Conservation (phyloP, 37 sponge, comb jelly and placozoan genomes). For the Corticium candelabrum region DNA sequence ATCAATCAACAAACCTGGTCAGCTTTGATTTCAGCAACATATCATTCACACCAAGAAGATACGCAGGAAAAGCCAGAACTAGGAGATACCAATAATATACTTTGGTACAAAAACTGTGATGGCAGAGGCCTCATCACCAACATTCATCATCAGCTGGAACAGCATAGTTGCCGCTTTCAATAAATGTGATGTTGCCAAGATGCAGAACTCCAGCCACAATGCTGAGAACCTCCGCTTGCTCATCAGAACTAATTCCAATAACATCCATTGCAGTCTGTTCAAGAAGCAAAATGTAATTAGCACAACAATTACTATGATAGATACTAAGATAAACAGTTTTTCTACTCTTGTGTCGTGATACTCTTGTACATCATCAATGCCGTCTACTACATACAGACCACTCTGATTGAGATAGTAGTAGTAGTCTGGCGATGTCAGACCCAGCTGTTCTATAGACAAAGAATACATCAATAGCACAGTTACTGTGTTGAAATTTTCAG, state of each 20-base stretch:
- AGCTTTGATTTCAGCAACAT: slow-evolving; percentile 59
- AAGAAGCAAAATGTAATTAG: neutral
- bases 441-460: slow-evolving; percentile 51
- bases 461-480: too few species aligned
- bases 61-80: slow-evolving; percentile 93
- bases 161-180: slow-evolving; percentile 81
- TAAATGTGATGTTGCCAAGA: slow-evolving; percentile 88
- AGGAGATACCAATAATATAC: neutral
- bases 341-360: slow-evolving; percentile 74
- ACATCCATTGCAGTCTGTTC: slow-evolving; percentile 91
- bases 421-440: slow-evolving; percentile 85
- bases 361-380: slow-evolving; percentile 85
- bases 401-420: slow-evolving; percentile 98
- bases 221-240: slow-evolving; percentile 58
- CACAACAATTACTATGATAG: neutral
- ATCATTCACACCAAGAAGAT: slow-evolving; percentile 75
- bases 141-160: slow-evolving; percentile 89
- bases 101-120: neutral
- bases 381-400: slow-evolving; percentile 91
- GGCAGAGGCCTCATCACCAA: slow-evolving; percentile 24
- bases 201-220: slow-evolving; percentile 88
- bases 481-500: too few species aligned
- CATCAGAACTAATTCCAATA: slow-evolving; percentile 68
- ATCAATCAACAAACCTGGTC: slow-evolving; percentile 28
- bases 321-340: neutral